Evolutionary conservation across 30 jellyfish, hydroid and myxozoan genomes (phyloP).

Genomic region (Phacellophora camtschatica): DNA sequence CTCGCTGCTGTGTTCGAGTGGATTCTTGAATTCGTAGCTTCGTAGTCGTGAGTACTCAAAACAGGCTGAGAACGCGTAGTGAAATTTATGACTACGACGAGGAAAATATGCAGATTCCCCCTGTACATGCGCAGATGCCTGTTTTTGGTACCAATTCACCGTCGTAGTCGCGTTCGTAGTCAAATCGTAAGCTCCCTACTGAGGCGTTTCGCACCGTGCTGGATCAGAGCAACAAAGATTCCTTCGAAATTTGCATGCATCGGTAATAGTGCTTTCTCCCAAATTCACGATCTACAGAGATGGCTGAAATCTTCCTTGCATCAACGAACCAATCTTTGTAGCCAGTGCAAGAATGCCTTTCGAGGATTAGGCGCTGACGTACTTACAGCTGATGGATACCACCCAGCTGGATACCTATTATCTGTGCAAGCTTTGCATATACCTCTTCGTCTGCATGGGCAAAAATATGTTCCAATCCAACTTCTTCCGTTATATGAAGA

Average conservation of each 20-base stretch:
- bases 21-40: too few relatives aligned
- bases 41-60: too few relatives aligned
- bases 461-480: neutral
- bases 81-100: too few relatives aligned
- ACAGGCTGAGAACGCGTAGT: too few relatives aligned
- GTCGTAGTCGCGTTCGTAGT: too few relatives aligned
- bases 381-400: slow-evolving; percentile 15
- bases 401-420: neutral
- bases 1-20: too few relatives aligned
- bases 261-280: slow-evolving; percentile 51
- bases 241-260: too few relatives aligned
- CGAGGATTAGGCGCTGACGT: slow-evolving; percentile 21
- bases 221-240: too few relatives aligned
- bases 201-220: neutral
- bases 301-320: slow-evolving; percentile 28
- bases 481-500: neutral
- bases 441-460: slow-evolving; percentile 2
- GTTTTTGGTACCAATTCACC: too few relatives aligned
- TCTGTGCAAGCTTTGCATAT: slow-evolving; percentile 12
- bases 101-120: too few relatives aligned
- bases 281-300: slow-evolving; percentile 39
- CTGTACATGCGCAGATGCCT: too few relatives aligned
- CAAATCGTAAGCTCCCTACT: too few relatives aligned
- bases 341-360: slow-evolving; percentile 10
- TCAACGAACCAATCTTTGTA: slow-evolving; percentile 34